Conservation (phyloP, 2,888 invertebrate genomes). For the Galeopsomyia nigrocyanea region DNA sequence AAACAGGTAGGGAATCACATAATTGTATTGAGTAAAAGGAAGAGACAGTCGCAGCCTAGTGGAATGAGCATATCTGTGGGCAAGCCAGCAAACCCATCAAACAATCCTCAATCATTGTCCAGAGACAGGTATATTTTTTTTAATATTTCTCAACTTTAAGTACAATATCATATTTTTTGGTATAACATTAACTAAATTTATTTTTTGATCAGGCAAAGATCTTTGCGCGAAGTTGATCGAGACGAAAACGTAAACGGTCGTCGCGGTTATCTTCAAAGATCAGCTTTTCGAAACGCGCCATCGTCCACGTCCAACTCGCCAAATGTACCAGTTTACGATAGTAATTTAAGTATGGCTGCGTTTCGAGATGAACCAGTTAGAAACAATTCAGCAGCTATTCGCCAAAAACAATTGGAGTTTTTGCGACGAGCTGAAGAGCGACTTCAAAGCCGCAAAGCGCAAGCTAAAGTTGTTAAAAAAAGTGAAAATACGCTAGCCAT, state of each 20-base stretch:
- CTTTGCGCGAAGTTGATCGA: slow-evolving; percentile 71
- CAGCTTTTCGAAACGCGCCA: slow-evolving; percentile 45
- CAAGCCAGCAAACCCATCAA: slow-evolving; percentile 57
- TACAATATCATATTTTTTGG: slow-evolving; percentile 2
- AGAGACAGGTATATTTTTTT: slow-evolving; percentile 55
- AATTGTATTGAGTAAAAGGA: slow-evolving; percentile 78
- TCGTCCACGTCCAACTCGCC: slow-evolving; percentile 39
- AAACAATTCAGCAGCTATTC: slow-evolving; percentile 65
- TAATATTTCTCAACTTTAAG: neutral
- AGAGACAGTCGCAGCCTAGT: slow-evolving; percentile 56
- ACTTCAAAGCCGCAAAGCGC: slow-evolving; percentile 66
- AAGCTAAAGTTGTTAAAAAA: slow-evolving; percentile 72
- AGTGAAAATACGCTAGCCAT: slow-evolving; percentile 81
- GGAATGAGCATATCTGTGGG: slow-evolving; percentile 61
- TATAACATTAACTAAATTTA: slow-evolving; percentile 26
- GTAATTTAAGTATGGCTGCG: slow-evolving; percentile 73
- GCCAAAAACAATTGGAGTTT: slow-evolving; percentile 76
- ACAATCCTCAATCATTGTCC: slow-evolving; percentile 44
- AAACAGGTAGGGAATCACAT: slow-evolving; percentile 79
- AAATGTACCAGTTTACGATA: slow-evolving; percentile 61
- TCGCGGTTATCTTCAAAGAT: slow-evolving; percentile 70
- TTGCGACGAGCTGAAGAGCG: slow-evolving; percentile 77
- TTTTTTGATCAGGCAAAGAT: slow-evolving; percentile 48
- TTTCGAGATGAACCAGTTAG: slow-evolving; percentile 68
- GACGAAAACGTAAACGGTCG: slow-evolving; percentile 83